Evolutionary conservation across 2,113 vertebrate genomes (phyloP), one percentile per base, ranked within the genome.

Genomic region (Pygoscelis adeliae): DNA sequence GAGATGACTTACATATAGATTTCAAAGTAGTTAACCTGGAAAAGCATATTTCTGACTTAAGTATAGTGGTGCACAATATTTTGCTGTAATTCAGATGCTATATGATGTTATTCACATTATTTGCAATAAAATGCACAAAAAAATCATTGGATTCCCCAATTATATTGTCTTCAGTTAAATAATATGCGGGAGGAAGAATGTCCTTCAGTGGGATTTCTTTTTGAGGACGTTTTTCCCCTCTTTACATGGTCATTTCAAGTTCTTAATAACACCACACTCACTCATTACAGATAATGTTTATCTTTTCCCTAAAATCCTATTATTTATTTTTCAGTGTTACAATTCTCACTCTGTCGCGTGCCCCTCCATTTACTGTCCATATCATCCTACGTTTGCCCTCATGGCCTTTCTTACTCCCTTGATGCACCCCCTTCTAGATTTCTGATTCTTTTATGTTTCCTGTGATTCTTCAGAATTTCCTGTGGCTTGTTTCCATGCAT

Each of bases 401-500:
- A 4, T n/a, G 53, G 30, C 30, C 30, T 52, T 93, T 89, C 53
- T 70, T 81, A 52, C 4, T 58, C 42, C 34, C 14, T 62, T 52
- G 7, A 56, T 81, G 19, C 13, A 8, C 12, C 13, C 7, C 3
- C 2, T 70, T 81, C 6, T 83, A 40, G 5, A 61, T 53, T 56
- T 70, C 46, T 23, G 8, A 36, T 56, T 83, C 34, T 76, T 42
- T 22, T 40, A 8, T 12, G 5, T 77, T 95, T 97, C 83, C 91
- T 90, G 30, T 22, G 14, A 92, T 85, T 96, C 80, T 96, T 87
- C 42, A 87, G 5, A 63, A 72, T 87, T 96, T 91, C 61, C 84
- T 85, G 50, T 52, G 52, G 25, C 19, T 61, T 55, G 5, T 76
- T 91, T 22, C 50, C 20, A 22, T 74, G 58, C 16, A 20, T 92